Evolutionary conservation across 2,888 invertebrate species (phyloP), one percentile per base, ranked within the genome.

Genomic region (Julus scanicus): DNA sequence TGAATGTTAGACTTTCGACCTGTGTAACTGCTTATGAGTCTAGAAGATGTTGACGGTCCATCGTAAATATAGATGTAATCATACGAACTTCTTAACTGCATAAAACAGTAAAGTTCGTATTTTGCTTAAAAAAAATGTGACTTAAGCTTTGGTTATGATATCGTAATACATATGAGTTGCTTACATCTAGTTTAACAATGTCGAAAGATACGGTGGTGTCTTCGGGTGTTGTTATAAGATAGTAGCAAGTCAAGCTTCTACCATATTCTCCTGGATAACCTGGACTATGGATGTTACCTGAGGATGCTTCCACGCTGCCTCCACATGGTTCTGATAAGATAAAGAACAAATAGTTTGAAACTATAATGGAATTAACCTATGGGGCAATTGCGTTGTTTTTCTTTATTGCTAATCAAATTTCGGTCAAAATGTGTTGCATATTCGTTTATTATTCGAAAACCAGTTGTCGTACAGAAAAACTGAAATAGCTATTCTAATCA

Each of bases 221-320:
- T 63, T 17, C n/a, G 6, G 71, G 71, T 11, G 71, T 71, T 6
- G 71, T 71, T 71, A 71, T 71, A 29, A 6, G 29, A 29, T 29
- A 71, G 8, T 8, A 9, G 29, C 71, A 71, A 71, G 6, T 29
- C 29, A 71, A 11, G 71, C 29, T 29, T 29, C 2, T 9, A 1
- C 9, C 5, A 29, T 71, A 71, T 9, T 8, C 11, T 29, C 29
- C 71, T 20, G 71, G 71, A 11, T 71, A 71, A 29, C 29, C 29
- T 29, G 71, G 71, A 71, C 71, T 71, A 71, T 71, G 71, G 29
- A 71, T 71, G 11, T 71, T 71, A 9, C 71, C 71, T 29, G 71
- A 71, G 9, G 71, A 29, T 11, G 71, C 71, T 1, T 9, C 11
- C 1, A 71, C 8, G 29, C 8, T 71, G 9, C 29, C 29, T 71